Evolutionary conservation across 2,888 invertebrate species (phyloP).

Genomic region (Heliconius erato): DNA sequence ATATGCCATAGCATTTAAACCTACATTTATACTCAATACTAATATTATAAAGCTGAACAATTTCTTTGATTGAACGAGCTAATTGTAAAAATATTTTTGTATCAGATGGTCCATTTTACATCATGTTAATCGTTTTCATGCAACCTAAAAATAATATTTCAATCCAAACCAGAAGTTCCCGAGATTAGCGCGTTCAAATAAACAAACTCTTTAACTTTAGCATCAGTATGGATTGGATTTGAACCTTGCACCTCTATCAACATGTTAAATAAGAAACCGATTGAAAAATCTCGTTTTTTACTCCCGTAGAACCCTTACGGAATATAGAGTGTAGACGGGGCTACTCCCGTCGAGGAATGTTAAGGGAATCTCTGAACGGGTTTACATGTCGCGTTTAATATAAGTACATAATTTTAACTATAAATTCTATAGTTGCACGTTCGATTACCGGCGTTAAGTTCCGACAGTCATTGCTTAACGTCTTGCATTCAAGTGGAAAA

Average conservation of each 20-base stretch:
- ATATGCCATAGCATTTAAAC: too few species aligned
- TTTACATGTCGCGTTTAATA: conserved; percentile 12
- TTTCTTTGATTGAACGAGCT: too few species aligned
- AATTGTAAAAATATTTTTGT: too few species aligned
- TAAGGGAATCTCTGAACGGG: neutral
- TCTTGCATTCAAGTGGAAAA: neutral
- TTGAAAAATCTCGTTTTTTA: conserved; percentile 27
- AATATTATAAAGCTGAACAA: too few species aligned
- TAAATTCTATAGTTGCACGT: neutral
- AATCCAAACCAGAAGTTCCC: too few species aligned
- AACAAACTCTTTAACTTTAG: neutral
- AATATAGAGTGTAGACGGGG: conserved; percentile 37
- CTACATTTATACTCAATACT: too few species aligned
- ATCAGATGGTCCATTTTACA: too few species aligned
- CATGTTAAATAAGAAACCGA: neutral
- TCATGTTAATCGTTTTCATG: too few species aligned
- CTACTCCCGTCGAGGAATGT: conserved; percentile 37
- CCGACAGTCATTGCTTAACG: neutral
- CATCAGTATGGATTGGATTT: neutral
- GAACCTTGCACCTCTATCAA: neutral
- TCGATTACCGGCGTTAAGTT: neutral
- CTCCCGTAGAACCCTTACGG: neutral
- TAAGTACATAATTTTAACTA: neutral
- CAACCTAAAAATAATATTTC: too few species aligned
- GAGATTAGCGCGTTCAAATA: too few species aligned